Evolutionary conservation across 2,888 invertebrate species (phyloP).

Genomic region (Iselma pallidipennis): DNA sequence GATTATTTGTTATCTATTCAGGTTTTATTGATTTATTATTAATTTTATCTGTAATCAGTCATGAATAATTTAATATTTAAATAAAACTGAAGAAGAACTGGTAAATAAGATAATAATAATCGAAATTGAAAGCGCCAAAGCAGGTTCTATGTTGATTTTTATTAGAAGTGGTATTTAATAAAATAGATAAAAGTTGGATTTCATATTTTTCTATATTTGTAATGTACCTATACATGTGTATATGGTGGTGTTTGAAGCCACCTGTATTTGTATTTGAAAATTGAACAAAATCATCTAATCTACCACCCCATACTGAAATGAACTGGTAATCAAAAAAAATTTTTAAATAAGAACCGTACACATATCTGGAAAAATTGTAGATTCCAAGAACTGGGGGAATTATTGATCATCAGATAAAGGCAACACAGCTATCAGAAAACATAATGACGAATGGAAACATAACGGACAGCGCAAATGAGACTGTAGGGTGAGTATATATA

Average conservation of each 20-base stretch:
- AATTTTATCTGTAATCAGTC: conserved; percentile 46
- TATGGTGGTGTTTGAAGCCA: conserved; percentile 29
- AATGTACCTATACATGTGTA: too few species aligned
- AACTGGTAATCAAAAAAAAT: conserved; percentile 13
- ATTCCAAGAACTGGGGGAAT: conserved; percentile 50
- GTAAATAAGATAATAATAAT: conserved; percentile 42
- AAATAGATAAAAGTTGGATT: conserved; percentile 32
- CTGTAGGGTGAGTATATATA: conserved; percentile 40
- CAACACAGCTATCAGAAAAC: conserved; percentile 52
- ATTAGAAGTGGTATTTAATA: conserved; percentile 38
- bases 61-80: conserved; percentile 46
- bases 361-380: conserved; percentile 36
- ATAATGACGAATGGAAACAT: conserved; percentile 56
- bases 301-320: background rate
- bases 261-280: conserved; percentile 41
- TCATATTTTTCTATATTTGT: background rate
- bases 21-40: conserved; percentile 47
- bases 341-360: conserved; percentile 43
- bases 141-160: conserved; percentile 28
- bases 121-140: conserved; percentile 34
- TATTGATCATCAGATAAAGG: conserved; percentile 56
- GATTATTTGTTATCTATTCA: conserved; percentile 41
- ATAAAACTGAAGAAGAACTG: conserved; percentile 38
- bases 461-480: conserved; percentile 54
- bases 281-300: conserved; percentile 19